Conservation (phyloP, 2,113 vertebrate genomes). For the Hippotragus niger region DNA sequence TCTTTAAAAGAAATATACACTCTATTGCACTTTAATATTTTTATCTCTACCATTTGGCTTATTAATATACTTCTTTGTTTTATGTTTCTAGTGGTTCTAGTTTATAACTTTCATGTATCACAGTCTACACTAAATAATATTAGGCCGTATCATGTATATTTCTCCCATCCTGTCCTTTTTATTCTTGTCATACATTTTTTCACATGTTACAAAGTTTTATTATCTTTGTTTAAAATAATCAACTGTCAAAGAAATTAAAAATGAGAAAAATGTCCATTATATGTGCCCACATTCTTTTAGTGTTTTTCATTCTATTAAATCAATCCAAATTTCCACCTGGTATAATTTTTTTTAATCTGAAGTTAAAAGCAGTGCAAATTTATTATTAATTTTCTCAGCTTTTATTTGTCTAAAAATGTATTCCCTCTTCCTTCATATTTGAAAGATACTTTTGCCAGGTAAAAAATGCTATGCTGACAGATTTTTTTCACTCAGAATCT, state of each 20-base stretch:
- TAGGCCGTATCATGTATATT: neutral
- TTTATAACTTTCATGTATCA: neutral
- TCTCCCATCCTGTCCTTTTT: neutral
- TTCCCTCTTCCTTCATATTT: neutral
- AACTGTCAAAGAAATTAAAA: neutral
- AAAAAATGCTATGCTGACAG: neutral
- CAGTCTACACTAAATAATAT: neutral
- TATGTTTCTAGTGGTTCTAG: neutral
- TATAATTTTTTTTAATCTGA: neutral
- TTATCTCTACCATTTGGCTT: neutral
- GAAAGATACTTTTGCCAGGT: neutral
- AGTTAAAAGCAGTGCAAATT: neutral
- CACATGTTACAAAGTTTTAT: neutral
- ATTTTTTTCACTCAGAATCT: neutral
- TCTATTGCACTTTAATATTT: neutral
- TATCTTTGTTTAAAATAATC: neutral
- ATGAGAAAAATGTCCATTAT: neutral
- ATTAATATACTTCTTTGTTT: neutral
- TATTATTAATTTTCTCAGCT: neutral
- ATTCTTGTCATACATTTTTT: neutral
- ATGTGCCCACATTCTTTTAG: neutral
- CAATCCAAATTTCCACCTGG: neutral
- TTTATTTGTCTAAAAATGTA: neutral
- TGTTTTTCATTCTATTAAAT: neutral
- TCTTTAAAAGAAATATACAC: neutral